Evolutionary conservation across 2,113 vertebrate genomes (phyloP).

Genomic region (Thamnaconus septentrionalis): DNA sequence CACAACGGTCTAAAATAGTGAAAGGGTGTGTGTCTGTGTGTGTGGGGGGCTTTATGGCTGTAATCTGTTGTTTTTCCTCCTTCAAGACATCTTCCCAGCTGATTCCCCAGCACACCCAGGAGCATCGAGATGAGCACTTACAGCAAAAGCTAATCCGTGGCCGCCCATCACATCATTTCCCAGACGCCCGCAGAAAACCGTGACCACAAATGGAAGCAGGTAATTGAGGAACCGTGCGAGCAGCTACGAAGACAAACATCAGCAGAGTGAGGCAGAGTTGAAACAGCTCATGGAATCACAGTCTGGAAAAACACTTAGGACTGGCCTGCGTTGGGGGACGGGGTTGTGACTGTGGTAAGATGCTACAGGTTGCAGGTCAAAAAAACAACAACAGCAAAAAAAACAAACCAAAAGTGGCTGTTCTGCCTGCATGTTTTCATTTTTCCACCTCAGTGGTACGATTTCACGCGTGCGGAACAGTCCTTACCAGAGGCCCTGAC

Average conservation of each 20-base stretch:
- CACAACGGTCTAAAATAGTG: neutral
- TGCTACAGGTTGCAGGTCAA: neutral
- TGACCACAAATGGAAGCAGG: slow-evolving; percentile 86
- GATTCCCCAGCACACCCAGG: neutral
- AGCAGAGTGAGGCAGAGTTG: neutral
- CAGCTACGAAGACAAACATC: slow-evolving; percentile 73
- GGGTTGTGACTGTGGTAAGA: neutral
- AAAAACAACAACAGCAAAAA: neutral
- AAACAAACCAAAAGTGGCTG: too few species aligned
- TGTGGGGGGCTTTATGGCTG: neutral
- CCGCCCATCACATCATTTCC: slow-evolving; percentile 87
- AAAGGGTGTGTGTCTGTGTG: neutral
- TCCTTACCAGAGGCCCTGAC: slow-evolving; percentile 75
- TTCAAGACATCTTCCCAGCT: neutral
- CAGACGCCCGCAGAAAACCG: slow-evolving; percentile 91
- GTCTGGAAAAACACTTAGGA: too few species aligned
- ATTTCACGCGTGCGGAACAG: neutral
- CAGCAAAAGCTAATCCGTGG: slow-evolving; percentile 69
- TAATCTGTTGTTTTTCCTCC: slow-evolving; percentile 5
- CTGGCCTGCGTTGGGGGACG: too few species aligned
- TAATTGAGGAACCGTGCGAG: slow-evolving; percentile 85
- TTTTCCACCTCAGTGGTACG: neutral
- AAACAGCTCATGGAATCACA: too few species aligned
- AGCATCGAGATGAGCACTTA: slow-evolving; percentile 26
- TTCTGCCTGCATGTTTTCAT: neutral